These are phyloP conservation scores for Diceros bicornis DNA, from an alignment of 2,797 vertebrate genomes.

Conservation along the genomic window DNA sequence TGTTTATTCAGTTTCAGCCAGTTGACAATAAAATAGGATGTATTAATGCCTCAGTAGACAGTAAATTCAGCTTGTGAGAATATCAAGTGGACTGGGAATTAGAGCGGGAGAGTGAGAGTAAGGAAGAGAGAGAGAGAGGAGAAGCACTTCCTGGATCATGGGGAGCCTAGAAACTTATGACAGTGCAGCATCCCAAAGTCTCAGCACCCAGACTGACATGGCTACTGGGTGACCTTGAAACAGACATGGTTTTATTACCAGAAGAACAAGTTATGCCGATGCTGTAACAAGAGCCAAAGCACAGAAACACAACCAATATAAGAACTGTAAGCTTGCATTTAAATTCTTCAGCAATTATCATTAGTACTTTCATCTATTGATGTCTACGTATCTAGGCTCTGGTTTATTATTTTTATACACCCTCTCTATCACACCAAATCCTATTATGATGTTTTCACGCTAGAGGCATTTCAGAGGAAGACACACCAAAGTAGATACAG, in stretches of 20 bases:
- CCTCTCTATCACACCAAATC: background rate
- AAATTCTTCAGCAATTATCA: background rate
- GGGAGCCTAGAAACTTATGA: background rate
- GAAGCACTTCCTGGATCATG: background rate
- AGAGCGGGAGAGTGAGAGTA: background rate
- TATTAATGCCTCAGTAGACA: slow-evolving; percentile 50
- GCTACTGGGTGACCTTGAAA: background rate
- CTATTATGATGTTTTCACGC: background rate
- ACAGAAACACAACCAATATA: background rate
- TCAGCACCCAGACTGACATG: background rate
- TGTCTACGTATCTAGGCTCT: background rate
- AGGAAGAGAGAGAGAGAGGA: background rate
- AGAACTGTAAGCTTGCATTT: background rate
- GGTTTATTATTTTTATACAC: background rate
- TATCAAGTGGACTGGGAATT: background rate
- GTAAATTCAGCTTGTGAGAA: slow-evolving; percentile 29
- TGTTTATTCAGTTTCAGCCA: slow-evolving; percentile 52
- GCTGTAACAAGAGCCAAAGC: background rate
- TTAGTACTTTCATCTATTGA: background rate
- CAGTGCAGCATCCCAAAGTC: background rate
- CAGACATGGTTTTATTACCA: background rate
- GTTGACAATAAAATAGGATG: slow-evolving; percentile 67
- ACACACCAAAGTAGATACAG: background rate
- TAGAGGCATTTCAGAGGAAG: background rate
- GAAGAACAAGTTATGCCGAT: background rate